phyloP scores from a whole-genome alignment of 2,797 vertebrate genomes.

The Manis javanica region DNA sequence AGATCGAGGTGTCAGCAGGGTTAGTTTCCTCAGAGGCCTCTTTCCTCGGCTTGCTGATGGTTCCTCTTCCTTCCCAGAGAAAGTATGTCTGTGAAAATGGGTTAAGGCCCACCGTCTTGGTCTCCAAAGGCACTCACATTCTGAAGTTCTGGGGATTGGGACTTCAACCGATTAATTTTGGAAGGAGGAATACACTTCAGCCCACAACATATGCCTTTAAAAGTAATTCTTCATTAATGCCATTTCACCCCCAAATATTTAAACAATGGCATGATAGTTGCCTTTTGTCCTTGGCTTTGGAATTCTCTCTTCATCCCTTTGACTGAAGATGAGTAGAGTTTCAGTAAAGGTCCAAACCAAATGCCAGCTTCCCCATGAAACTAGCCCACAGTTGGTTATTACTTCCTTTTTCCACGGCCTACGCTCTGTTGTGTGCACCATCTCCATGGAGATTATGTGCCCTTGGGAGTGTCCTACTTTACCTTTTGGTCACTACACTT shows the following conservation, averaged over 20 bases:
- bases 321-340: neutral
- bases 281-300: neutral
- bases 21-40: neutral
- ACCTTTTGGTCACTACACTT: neutral
- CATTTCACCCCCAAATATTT: neutral
- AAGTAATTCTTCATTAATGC: neutral
- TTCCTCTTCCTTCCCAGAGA: too few relatives aligned
- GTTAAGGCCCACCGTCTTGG: too few relatives aligned
- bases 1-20: neutral
- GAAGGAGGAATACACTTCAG: neutral
- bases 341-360: neutral
- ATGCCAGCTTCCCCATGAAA: neutral
- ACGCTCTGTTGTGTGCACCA: fast-evolving
- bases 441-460: too few relatives aligned
- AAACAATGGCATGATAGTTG: neutral
- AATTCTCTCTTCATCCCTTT: neutral
- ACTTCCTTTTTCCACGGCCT: neutral
- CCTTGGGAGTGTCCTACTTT: neutral
- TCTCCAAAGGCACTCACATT: neutral
- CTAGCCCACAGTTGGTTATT: too few relatives aligned
- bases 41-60: neutral
- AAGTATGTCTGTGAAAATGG: neutral
- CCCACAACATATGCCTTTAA: neutral
- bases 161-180: neutral
- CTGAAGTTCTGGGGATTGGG: neutral